Base-by-base conservation (phyloP, 2,888 invertebrate genomes). In the Drosophila meridiana region DNA sequence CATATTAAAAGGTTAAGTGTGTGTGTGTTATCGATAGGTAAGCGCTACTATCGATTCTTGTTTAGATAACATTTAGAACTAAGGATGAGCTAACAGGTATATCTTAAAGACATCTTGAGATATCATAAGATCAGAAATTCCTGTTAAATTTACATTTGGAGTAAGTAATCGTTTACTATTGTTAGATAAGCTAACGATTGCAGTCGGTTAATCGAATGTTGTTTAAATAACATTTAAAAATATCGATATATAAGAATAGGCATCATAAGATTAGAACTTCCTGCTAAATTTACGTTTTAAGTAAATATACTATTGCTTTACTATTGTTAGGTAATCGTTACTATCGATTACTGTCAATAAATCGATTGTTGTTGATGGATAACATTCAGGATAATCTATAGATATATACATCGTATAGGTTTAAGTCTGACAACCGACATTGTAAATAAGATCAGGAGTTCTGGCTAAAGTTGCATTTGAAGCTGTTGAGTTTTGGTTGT, bases 401-500 rank as follows among this genome's bases (percentile, higher is more conserved):
- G n/a, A 30, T 50, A n/a, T 9, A 32, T 34, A n/a, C n/a, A 13
- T 3, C 6, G 13, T 28, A 6, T 6, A 13, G 28, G 14, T 1
- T n/a, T 32, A 20, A 50, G 2, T 11, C 20, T 26, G 36, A 36
- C 36, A 26, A 0, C n/a, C 42, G 40, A 42, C n/a, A 56, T 30
- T 56, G 3, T 56, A 56, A 42, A 56, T 56, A 32, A 38, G 56
- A 20, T 56, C 7, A 26, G 3, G 3, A 32, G n/a, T 50, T 32
- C 4, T n/a, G 9, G 32, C 8, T 30, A 20, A 6, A 53, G 32
- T 20, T 52, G n/a, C 38, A 30, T 34, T 52, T 55, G 55, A 40
- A 42, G 53, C 56, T 48, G 32, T 48, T 40, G 38, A 61, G 26
- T 58, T 55, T 43, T 8, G 34, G 36, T 1, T 61, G 58, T 78